Evolutionary conservation across 2,113 vertebrate species (phyloP).

Genomic region (Cephalopholis sonnerati): DNA sequence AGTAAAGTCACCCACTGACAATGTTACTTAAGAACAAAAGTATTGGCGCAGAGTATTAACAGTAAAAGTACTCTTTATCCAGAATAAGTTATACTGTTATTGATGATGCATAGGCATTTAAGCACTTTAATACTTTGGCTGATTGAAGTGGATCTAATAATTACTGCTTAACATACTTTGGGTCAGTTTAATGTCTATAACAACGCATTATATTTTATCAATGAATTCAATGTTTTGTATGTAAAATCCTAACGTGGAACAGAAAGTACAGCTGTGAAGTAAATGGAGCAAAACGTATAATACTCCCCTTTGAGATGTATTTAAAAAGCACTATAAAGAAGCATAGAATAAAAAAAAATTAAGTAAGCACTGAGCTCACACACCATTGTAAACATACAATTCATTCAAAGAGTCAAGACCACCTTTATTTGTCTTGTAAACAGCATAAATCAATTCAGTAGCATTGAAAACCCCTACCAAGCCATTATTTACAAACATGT

Average conservation of each 20-base stretch:
- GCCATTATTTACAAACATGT: slow-evolving; percentile 79
- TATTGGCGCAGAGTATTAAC: background rate
- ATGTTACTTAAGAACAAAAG: background rate
- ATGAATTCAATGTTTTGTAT: background rate
- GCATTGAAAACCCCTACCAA: slow-evolving; percentile 74
- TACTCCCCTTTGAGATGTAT: background rate
- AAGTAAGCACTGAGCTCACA: too few species aligned
- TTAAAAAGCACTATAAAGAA: background rate
- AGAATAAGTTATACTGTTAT: background rate
- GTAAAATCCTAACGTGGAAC: background rate
- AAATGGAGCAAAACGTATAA: background rate
- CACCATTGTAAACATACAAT: background rate
- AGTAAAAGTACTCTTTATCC: background rate
- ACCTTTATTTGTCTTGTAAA: slow-evolving; percentile 83
- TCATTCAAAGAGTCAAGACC: slow-evolving; percentile 67
- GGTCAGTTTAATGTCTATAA: background rate
- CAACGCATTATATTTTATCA: background rate
- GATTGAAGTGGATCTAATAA: background rate
- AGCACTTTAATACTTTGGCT: background rate
- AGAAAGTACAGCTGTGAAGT: background rate
- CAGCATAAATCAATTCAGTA: slow-evolving; percentile 82
- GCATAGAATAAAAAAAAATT: too few species aligned
- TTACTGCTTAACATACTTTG: background rate
- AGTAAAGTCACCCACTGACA: background rate
- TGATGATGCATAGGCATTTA: too few species aligned